phyloP scores from a whole-genome alignment of 2,888 invertebrate genomes.

The Plebejus argus region DNA sequence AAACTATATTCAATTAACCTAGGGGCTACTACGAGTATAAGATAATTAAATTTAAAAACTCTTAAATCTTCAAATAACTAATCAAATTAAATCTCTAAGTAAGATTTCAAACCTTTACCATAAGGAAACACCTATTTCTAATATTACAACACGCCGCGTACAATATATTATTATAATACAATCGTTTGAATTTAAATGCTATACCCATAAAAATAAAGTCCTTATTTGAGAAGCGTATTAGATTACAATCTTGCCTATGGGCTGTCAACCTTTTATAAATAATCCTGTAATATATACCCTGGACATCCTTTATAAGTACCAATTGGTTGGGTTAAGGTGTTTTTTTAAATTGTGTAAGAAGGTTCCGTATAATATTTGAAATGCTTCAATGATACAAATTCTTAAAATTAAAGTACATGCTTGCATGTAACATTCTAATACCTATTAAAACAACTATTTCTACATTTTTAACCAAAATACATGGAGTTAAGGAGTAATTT shows the following conservation, averaged over 20 bases:
- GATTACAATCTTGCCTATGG: conserved; percentile 32
- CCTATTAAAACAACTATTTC: neutral
- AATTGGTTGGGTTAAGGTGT: conserved; percentile 17
- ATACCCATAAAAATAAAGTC: neutral
- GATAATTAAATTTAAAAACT: neutral
- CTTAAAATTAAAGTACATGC: neutral
- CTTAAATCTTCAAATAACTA: neutral
- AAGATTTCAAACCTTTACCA: conserved; percentile 28
- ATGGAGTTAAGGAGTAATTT: neutral
- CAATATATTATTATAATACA: neutral
- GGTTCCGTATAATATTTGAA: conserved; percentile 31
- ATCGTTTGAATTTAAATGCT: neutral
- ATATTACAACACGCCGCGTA: neutral
- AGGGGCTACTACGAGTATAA: neutral
- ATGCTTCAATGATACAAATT: neutral
- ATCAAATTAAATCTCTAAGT: conserved; percentile 16
- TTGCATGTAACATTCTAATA: neutral
- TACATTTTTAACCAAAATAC: neutral
- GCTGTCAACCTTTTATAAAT: conserved; percentile 35
- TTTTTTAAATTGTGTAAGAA: neutral
- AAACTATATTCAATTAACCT: neutral
- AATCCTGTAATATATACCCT: conserved; percentile 36
- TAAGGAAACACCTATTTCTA: conserved; percentile 25
- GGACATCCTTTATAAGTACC: conserved; percentile 26
- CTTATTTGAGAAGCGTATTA: neutral